A percentile compares a stretch with the other conserved stretches of the same genome.
phyloP scores from a whole-genome alignment of 2,888 invertebrate species.

The Allophyes oxyacanthae region DNA sequence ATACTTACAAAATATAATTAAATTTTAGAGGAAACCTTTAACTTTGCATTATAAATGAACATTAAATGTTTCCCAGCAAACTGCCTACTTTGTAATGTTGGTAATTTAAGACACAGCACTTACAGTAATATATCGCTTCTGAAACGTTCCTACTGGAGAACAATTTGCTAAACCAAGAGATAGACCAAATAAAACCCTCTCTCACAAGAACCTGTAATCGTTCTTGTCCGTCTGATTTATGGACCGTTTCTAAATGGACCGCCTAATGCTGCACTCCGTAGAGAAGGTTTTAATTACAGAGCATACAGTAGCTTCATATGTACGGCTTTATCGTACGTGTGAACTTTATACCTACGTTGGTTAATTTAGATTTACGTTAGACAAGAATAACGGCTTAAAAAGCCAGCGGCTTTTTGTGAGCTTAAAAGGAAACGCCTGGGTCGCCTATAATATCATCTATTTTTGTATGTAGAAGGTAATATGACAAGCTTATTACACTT shows the following conservation, averaged over 20 bases:
- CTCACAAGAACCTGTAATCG: conserved; percentile 31
- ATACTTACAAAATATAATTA: not conserved
- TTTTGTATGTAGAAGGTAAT: conserved; percentile 23
- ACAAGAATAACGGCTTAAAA: too few species aligned
- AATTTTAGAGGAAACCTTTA: too few species aligned
- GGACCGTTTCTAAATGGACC: conserved; percentile 34
- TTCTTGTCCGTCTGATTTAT: conserved; percentile 43
- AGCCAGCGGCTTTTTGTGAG: not conserved
- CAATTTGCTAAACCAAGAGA: conserved; percentile 26
- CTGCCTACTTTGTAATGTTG: conserved; percentile 1
- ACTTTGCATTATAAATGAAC: not conserved
- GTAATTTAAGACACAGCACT: conserved; percentile 18
- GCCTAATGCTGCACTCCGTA: conserved; percentile 35
- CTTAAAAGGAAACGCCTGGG: conserved; percentile 3
- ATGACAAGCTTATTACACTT: conserved; percentile 44
- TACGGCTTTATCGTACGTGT: not conserved
- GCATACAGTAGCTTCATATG: conserved; percentile 5
- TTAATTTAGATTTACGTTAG: too few species aligned
- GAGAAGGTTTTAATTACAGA: conserved; percentile 32
- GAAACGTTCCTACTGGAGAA: conserved; percentile 18
- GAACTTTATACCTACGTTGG: too few species aligned
- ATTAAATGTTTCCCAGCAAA: conserved; percentile 9
- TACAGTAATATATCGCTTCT: conserved; percentile 20
- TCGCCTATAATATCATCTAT: conserved; percentile 8
- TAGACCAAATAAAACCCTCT: conserved; percentile 36